Evolutionary conservation across 2,113 vertebrate genomes (phyloP).

Genomic region (Serilophus lunatus): DNA sequence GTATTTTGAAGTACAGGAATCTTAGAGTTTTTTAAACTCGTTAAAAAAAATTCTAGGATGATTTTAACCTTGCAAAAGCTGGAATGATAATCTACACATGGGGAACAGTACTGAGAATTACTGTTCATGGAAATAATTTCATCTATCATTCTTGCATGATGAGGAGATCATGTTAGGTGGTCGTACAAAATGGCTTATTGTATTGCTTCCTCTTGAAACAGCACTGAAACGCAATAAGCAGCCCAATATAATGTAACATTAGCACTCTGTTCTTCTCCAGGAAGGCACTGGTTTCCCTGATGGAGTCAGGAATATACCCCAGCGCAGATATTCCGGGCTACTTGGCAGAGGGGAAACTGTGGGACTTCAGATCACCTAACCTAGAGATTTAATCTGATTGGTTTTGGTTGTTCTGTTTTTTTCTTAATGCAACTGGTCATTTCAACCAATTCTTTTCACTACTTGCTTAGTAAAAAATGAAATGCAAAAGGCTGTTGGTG

Average conservation of each 20-base stretch:
- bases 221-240: background rate
- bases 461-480: background rate
- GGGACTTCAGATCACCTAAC: background rate
- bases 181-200: background rate
- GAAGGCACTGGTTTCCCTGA: background rate
- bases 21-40: background rate
- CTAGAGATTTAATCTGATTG: background rate
- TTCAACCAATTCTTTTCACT: background rate
- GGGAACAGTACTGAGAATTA: background rate
- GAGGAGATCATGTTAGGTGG: background rate
- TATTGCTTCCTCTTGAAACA: background rate
- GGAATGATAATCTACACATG: background rate
- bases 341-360: background rate
- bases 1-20: background rate
- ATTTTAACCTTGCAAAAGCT: background rate
- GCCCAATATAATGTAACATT: background rate
- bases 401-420: background rate
- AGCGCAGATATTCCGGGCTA: background rate
- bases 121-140: background rate
- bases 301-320: background rate
- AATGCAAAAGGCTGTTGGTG: background rate
- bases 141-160: fast-evolving
- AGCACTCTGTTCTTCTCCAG: background rate
- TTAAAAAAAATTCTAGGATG: background rate
- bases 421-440: background rate